A percentile compares a stretch with the other conserved stretches of the same genome.
phyloP scores from a whole-genome alignment of 2,113 vertebrate genomes.

The Carollia perspicillata region DNA sequence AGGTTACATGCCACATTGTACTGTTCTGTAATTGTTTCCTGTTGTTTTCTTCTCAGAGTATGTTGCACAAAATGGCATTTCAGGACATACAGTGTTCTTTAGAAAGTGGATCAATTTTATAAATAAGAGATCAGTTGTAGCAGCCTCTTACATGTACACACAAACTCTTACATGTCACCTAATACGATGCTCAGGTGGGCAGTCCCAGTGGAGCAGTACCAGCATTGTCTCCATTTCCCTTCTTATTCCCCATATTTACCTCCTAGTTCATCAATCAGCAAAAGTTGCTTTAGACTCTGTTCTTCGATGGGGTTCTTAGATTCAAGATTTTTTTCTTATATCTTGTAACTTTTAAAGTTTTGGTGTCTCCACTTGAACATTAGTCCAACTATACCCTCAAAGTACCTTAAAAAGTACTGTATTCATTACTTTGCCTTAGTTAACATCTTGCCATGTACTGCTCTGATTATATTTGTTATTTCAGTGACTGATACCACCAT shows the following conservation, averaged over 20 bases:
- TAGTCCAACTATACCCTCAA: neutral
- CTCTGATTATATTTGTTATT: neutral
- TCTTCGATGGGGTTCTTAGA: neutral
- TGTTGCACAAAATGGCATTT: neutral
- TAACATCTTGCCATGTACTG: neutral
- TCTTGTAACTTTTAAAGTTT: neutral
- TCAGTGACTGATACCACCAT: neutral
- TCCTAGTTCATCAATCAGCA: neutral
- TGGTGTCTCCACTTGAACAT: neutral
- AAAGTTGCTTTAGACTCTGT: neutral
- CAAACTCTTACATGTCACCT: neutral
- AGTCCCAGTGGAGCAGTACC: neutral
- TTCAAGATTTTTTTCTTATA: neutral
- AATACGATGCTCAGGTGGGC: too few species aligned
- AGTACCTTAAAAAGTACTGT: neutral
- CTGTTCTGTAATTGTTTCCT: neutral
- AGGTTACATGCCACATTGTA: neutral
- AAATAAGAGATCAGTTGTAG: neutral
- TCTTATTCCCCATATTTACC: neutral
- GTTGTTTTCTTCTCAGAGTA: neutral
- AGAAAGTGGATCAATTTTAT: neutral
- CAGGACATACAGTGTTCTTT: neutral
- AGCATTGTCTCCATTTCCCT: neutral
- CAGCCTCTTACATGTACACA: neutral
- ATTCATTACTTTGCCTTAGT: neutral